Base-by-base conservation (phyloP, 2,113 vertebrate genomes). In the Hypanus sabinus region DNA sequence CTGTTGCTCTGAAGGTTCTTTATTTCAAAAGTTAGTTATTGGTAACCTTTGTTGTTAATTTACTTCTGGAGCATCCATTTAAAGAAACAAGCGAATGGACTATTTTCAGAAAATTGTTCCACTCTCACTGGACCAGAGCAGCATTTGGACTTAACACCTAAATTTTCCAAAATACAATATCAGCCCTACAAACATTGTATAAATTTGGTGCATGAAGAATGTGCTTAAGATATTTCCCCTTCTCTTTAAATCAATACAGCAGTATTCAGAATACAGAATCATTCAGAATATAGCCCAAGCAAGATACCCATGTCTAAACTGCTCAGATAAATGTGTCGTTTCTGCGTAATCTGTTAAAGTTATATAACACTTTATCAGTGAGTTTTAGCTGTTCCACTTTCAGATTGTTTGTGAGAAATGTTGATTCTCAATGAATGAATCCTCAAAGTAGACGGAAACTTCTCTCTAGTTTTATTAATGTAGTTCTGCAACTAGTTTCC, bases 381-480 rank as follows among this genome's bases (percentile, higher is more conserved):
- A 30, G 55, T 62, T 11, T 62, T 88, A 24, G 55, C 83, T 88
- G 83, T 55, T n/a, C 10, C 30, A 62, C 57, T 3, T 46, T n/a
- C 83, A n/a, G 24, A 0, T 62, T 88, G 57, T 88, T 62, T 11
- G 81, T 85, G 81, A 88, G 24, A 62, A 88, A n/a, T 88, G 55
- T 30, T 27, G 30, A 12, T 62, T n/a, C 12, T 88, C 55, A 62
- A 18, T 88, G 55, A 62, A 88, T 30, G 10, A 62, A 87, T 87
- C 55, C 55, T 60, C 46, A 57, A 87, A 87, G 9, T 87, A 87
- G 24, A 30, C 3, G 9, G 24, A 60, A 22, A 57, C 22, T 55
- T 85, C 81, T 85, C 46, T 85, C 60, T 5, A 88, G 87, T 24
- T 68, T 70, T 55, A 68, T 92, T 70, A 92, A 92, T 24, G 33